phyloP scores from a whole-genome alignment of 2,888 invertebrate species.

The Acronicta psi region DNA sequence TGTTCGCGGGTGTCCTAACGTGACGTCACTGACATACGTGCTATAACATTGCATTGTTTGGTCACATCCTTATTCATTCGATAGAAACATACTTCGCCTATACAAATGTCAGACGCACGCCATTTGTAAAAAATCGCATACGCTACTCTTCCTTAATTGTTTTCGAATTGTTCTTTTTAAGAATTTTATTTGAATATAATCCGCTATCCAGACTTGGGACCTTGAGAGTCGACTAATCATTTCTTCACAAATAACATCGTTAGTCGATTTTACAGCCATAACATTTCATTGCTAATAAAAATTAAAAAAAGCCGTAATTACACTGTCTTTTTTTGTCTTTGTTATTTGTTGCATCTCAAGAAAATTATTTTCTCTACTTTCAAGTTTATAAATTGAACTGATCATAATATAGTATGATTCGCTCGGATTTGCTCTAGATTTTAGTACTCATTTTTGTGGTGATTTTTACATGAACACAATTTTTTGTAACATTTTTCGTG shows the following conservation, averaged over 20 bases:
- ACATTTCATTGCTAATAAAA: conserved; percentile 43
- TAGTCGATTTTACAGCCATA: conserved; percentile 37
- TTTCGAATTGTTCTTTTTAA: conserved; percentile 14
- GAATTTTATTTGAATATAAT: conserved; percentile 13
- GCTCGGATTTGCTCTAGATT: background rate
- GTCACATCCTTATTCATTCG: conserved; percentile 45
- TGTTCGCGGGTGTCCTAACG: conserved; percentile 67
- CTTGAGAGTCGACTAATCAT: conserved; percentile 38
- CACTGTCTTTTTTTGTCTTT: too few species aligned
- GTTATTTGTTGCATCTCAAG: conserved; percentile 16
- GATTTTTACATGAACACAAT: too few species aligned
- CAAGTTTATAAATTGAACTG: conserved; percentile 12
- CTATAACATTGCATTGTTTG: conserved; percentile 52
- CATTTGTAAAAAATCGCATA: conserved; percentile 45
- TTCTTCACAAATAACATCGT: conserved; percentile 9
- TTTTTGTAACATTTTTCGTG: too few species aligned
- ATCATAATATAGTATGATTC: background rate
- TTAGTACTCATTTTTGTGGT: too few species aligned
- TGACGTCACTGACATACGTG: conserved; percentile 59
- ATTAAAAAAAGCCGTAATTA: conserved; percentile 9
- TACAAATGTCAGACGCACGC: conserved; percentile 48
- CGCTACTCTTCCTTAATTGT: conserved; percentile 44
- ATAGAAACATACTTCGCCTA: conserved; percentile 48
- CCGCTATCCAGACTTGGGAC: conserved; percentile 20
- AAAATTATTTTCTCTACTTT: conserved; percentile 38